These are phyloP conservation scores for Mercenaria mercenaria DNA, from an alignment of 1,140 invertebrate genomes.

Conservation along the genomic window DNA sequence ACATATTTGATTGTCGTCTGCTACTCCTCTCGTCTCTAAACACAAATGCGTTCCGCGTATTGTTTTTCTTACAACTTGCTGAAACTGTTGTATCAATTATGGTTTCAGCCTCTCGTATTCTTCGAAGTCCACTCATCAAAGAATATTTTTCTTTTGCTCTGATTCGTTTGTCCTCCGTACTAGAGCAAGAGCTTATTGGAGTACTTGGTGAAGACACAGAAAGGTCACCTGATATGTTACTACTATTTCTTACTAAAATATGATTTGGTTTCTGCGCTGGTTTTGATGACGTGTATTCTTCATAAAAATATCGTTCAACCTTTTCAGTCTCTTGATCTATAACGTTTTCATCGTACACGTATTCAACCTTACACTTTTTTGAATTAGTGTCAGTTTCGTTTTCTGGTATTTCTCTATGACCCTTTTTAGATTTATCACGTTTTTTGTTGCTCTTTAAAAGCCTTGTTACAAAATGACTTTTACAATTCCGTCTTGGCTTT, in stretches of 20 bases:
- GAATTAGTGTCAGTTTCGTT: not conserved
- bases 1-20: constrained; percentile 38
- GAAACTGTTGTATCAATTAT: constrained; percentile 70
- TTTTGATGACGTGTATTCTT: constrained; percentile 71
- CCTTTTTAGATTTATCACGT: not conserved
- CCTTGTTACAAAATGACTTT: constrained; percentile 46
- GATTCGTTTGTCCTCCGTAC: constrained; percentile 68
- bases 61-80: not conserved
- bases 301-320: constrained; percentile 82
- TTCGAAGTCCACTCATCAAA: constrained; percentile 70
- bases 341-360: constrained; percentile 83
- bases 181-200: constrained; percentile 63
- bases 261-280: constrained; percentile 5
- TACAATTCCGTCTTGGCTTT: not conserved
- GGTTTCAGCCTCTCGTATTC: constrained; percentile 73
- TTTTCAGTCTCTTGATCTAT: constrained; percentile 82
- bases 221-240: constrained; percentile 34
- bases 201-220: constrained; percentile 64
- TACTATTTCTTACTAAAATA: constrained; percentile 21
- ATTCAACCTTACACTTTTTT: constrained; percentile 77
- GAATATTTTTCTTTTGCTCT: constrained; percentile 67
- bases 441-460: constrained; percentile 12
- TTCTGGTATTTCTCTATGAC: not conserved
- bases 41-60: constrained; percentile 67
- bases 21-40: constrained; percentile 72